Evolutionary conservation across 2,888 invertebrate genomes (phyloP).

Genomic region (Panzeria rudis): DNA sequence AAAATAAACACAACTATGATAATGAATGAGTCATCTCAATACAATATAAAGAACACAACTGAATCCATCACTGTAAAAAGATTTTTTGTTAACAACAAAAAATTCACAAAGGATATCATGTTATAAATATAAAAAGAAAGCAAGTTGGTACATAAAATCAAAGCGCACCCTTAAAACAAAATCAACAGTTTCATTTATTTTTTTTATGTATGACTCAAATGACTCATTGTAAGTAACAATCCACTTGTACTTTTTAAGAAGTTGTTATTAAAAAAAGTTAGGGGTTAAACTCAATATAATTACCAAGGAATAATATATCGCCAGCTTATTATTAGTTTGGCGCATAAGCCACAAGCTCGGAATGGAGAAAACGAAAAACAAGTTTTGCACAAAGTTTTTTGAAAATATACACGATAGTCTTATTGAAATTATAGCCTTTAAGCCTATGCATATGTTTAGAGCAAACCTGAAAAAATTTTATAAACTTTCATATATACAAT

Average conservation of each 20-base stretch:
- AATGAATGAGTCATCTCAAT: constrained; percentile 63
- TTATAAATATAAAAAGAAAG: not conserved
- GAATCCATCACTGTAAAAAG: constrained; percentile 4
- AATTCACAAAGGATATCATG: not conserved
- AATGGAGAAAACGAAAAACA: too few species aligned
- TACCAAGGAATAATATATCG: not conserved
- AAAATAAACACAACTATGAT: constrained; percentile 2
- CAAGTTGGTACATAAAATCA: constrained; percentile 1
- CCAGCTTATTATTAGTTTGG: too few species aligned
- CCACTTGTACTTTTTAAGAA: not conserved
- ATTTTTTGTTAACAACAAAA: not conserved
- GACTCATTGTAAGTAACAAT: constrained; percentile 7
- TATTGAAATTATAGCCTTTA: too few species aligned
- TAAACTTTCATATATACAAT: too few species aligned
- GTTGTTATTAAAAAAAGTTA: constrained; percentile 32
- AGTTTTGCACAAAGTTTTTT: too few species aligned
- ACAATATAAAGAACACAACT: constrained; percentile 16
- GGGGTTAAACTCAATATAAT: constrained; percentile 39
- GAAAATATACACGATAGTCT: too few species aligned
- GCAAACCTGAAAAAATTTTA: too few species aligned
- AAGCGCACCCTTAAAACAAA: constrained; percentile 57
- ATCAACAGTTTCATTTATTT: constrained; percentile 55
- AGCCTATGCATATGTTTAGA: too few species aligned
- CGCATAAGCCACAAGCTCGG: too few species aligned
- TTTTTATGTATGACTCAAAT: constrained; percentile 2